Evolutionary conservation across 2,797 vertebrate genomes (phyloP), one percentile per base, ranked within the genome.

Genomic region (Ctenochaetus hawaiiensis): DNA sequence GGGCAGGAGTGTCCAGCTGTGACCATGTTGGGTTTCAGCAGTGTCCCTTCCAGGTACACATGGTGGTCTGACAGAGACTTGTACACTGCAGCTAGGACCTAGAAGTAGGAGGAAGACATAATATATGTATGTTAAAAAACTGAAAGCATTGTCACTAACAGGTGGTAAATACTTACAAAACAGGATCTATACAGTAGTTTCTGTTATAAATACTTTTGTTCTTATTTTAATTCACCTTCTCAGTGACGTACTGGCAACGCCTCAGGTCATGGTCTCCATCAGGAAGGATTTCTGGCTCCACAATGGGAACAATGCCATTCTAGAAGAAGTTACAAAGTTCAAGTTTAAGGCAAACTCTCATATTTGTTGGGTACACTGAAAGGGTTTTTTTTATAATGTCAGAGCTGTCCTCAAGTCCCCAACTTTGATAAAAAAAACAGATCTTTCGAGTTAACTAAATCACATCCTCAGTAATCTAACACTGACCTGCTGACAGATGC

Each of bases 1-100:
- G 96, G 93, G 92, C 98, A 99, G 84, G 97, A 95, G 84, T 99
- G 98, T 82, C 98, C 98, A 0, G 98, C 92, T 3, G 98, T 99
- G 90, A 99, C 98, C 98, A 99, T 99, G 93, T 99, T 99, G 88
- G 98, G 98, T 78, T 99, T 99, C 75, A 99, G 96, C 83, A 99
- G 92, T 0, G 98, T 99, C 3, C 98, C 98, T 80, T 99, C 98
- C 92, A 99, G 93, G 93, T 99, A 99, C 65, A 99, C 94, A 0
- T 99, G 98, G 89, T 99, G 98, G 88, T 99, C 98, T 0, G 96
- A 99, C 86, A 99, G 96, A 23, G 98, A 96, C 92, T 99, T 99
- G 94, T 99, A 99, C 69, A 97, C 96, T 6, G 98, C 97, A 80
- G 98, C 97, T 58, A 99, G 93, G 44, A 99, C 97, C 98, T 99